These are phyloP conservation scores for Hypomesus transpacificus DNA, from an alignment of 2,113 vertebrate species.

Conservation along the genomic window DNA sequence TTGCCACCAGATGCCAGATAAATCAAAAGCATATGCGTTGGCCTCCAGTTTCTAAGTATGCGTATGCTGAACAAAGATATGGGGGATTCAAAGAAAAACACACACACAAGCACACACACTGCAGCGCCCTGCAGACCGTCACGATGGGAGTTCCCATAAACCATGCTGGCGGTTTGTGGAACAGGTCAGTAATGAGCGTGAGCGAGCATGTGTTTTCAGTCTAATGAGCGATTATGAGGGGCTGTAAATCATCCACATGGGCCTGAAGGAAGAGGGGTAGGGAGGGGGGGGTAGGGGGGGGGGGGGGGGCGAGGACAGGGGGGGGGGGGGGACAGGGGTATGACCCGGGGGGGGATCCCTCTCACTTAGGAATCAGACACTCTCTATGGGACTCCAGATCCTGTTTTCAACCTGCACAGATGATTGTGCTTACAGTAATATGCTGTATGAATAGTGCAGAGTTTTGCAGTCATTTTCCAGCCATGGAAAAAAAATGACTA, in stretches of 20 bases:
- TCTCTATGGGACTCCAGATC: background rate
- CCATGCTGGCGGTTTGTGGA: conserved; percentile 18
- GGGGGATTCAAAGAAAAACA: conserved; percentile 25
- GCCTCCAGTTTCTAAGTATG: conserved; percentile 53
- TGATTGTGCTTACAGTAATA: no score
- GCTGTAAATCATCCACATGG: conserved; percentile 38
- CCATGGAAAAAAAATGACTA: no score
- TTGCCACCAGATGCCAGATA: conserved; percentile 64
- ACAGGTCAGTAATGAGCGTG: conserved; percentile 57
- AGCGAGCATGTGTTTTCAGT: conserved; percentile 62
- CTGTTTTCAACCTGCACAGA: no score
- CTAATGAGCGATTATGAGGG: conserved; percentile 57
- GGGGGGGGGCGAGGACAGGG: conserved; percentile 8
- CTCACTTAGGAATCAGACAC: background rate
- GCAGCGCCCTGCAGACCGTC: conserved; percentile 35
- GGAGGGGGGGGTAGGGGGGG: conserved; percentile 7
- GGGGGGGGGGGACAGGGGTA: background rate
- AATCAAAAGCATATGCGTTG: conserved; percentile 68
- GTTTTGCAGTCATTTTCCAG: no score
- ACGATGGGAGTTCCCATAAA: conserved; percentile 28
- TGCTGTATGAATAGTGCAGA: no score
- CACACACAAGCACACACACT: conserved; percentile 18
- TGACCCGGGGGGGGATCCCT: background rate
- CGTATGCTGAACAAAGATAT: conserved; percentile 38
- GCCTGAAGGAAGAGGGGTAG: conserved; percentile 6